Evolutionary conservation across 1,140 invertebrate species (phyloP), one percentile per base, ranked within the genome.

Genomic region (Melitaea cinxia): DNA sequence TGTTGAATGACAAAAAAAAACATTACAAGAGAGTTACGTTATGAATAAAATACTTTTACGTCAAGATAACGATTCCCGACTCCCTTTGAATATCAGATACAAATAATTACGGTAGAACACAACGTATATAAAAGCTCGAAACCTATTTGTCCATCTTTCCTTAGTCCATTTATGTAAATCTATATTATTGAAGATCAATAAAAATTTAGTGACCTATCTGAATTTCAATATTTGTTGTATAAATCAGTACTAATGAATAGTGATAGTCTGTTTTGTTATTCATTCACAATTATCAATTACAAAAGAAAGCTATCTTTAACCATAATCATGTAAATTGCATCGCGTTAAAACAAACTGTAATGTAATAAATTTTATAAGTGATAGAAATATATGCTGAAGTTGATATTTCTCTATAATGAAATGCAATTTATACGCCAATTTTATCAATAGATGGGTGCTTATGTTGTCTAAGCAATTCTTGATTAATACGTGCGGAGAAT

Each of bases 401-500:
- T 9, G 21, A 10, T 47, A 47, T 47, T 47, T 47, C 42, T 47
- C 42, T 47, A 17, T 47, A 47, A 47, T 47, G 23, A 47, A 47
- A 47, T 17, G 42, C 42, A 47, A 47, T 47, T 47, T 21, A 39
- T 21, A 47, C 42, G 42, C 42, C 42, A 55, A 55, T 55, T 33
- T 35, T 17, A 57, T 57, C 55, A 45, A 57, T 45, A 21, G 30
- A 60, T 30, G 17, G 53, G 58, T 14, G 55, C 23, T 26, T 47
- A 30, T 42, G 15, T 47, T 21, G 26, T 21, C 39, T 10, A 45
- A 17, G 21, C 26, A 52, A 53, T 33, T 47, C 42, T 58, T 39
- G 55, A 58, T 47, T 58, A 58, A 58, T 58, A 58, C 54, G 3
- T 42, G 33, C 19, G 54, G n/a, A 7, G 4, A 62, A 65, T 53